Evolutionary conservation across 2,797 vertebrate genomes (phyloP).

Genomic region (Craterocephalus amniculus): DNA sequence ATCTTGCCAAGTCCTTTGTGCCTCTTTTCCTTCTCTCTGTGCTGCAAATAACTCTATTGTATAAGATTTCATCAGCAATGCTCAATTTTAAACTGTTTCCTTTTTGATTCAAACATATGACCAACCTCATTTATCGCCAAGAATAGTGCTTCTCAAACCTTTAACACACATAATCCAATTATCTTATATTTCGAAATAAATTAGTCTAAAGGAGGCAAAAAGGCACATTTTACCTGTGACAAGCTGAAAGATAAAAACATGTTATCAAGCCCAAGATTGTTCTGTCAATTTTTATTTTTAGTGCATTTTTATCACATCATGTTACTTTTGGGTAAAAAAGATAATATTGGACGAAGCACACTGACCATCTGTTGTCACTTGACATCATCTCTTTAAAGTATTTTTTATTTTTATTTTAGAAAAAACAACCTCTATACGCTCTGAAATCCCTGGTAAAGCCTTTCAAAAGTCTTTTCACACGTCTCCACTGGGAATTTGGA

Average conservation of each 20-base stretch:
- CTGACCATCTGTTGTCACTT: neutral
- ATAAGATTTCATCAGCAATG: slow-evolving; percentile 43
- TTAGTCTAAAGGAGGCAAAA: neutral
- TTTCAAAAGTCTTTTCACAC: neutral
- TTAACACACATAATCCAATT: slow-evolving; percentile 7
- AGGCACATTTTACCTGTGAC: neutral
- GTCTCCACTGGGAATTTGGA: neutral
- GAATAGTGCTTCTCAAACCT: neutral
- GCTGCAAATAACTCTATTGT: slow-evolving; percentile 34
- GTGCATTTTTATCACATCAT: neutral
- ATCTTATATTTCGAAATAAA: neutral
- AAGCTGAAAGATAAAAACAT: neutral
- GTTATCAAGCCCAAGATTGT: neutral
- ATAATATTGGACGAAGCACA: neutral
- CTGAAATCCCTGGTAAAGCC: neutral
- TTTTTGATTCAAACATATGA: slow-evolving; percentile 14
- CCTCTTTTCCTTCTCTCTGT: slow-evolving; percentile 36
- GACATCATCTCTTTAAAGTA: neutral
- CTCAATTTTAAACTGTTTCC: slow-evolving; percentile 19
- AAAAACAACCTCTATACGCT: neutral
- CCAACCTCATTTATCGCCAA: neutral
- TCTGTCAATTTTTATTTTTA: neutral
- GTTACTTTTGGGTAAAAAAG: neutral
- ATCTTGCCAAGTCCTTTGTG: slow-evolving; percentile 72
- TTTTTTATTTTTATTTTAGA: neutral